Percentiles rank a stretch among this genome's conserved stretches.
phyloP scores from a whole-genome alignment of 2,797 vertebrate genomes.

The Melanotaenia maccullochi region DNA sequence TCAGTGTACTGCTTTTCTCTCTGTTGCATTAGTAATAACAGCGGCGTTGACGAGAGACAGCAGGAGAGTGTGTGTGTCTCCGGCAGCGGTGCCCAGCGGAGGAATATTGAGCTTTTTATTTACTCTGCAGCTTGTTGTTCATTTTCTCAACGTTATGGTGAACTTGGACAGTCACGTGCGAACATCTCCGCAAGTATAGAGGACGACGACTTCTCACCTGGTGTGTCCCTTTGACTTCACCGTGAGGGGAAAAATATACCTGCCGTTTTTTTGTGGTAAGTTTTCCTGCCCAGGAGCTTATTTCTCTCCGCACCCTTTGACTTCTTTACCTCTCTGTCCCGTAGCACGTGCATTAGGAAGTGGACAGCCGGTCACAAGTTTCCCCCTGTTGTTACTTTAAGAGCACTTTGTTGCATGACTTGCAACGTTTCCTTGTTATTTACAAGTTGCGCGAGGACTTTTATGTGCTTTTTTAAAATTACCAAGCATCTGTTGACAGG shows the following conservation, averaged over 20 bases:
- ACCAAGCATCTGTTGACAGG: slow-evolving; percentile 23
- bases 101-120: slow-evolving; percentile 84
- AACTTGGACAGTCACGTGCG: slow-evolving; percentile 81
- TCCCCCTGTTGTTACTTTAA: slow-evolving; percentile 1
- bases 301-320: slow-evolving; percentile 48
- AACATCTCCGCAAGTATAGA: slow-evolving; percentile 62
- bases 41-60: slow-evolving; percentile 81
- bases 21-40: slow-evolving; percentile 88
- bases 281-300: slow-evolving; percentile 61
- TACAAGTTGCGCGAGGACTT: slow-evolving; percentile 15
- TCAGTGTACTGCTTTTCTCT: slow-evolving; percentile 79
- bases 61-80: slow-evolving; percentile 80
- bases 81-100: slow-evolving; percentile 80
- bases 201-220: slow-evolving; percentile 75
- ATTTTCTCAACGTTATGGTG: slow-evolving; percentile 75
- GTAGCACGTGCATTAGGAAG: slow-evolving; percentile 55
- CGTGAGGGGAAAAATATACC: slow-evolving; percentile 71
- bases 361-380: slow-evolving; percentile 45
- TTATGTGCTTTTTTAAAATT: slow-evolving; percentile 17
- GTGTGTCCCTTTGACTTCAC: slow-evolving; percentile 59
- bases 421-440: slow-evolving; percentile 22
- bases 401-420: slow-evolving; percentile 6
- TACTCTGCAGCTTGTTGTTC: slow-evolving; percentile 82
- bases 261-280: slow-evolving; percentile 70
- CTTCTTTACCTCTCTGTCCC: slow-evolving; percentile 32